A percentile compares a stretch with the other conserved stretches of the same genome.
These are phyloP conservation scores for Mesorhabditis belari DNA, from an alignment of 2,888 invertebrate species.

Conservation along the genomic window DNA sequence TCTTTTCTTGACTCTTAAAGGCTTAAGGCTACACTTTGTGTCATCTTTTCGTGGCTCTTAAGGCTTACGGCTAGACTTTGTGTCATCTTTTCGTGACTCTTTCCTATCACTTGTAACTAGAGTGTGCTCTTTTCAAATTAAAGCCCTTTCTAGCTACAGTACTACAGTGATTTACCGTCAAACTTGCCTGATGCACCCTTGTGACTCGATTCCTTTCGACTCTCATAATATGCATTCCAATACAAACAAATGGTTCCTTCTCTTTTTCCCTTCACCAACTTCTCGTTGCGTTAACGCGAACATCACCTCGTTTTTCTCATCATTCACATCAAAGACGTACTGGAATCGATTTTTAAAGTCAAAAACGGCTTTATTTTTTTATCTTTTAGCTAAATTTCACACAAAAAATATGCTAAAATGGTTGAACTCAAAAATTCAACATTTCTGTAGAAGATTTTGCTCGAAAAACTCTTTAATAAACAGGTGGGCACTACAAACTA, in stretches of 20 bases:
- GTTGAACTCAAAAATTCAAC: no score
- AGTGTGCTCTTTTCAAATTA: no score
- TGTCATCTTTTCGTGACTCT: no score
- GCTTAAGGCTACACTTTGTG: no score
- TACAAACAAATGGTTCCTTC: constrained; percentile 50
- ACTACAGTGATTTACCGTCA: not conserved
- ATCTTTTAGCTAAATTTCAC: not conserved
- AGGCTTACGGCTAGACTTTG: no score
- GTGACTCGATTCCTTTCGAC: constrained; percentile 54
- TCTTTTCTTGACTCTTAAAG: constrained; percentile 3
- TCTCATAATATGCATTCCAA: constrained; percentile 52
- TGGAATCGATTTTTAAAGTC: constrained; percentile 11
- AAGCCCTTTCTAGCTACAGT: not conserved
- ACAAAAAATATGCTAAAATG: not conserved
- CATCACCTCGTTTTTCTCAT: constrained; percentile 35
- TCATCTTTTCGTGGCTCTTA: no score
- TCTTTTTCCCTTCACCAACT: constrained; percentile 30
- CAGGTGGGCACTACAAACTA: no score
- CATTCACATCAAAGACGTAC: constrained; percentile 43
- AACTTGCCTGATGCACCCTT: constrained; percentile 55
- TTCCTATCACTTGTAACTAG: no score
- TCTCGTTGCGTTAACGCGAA: constrained; percentile 48
- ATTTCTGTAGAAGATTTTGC: no score
- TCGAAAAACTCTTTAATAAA: no score
- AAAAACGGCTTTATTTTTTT: constrained; percentile 1